phyloP scores from a whole-genome alignment of 2,888 invertebrate species.

The Nezara viridula region DNA sequence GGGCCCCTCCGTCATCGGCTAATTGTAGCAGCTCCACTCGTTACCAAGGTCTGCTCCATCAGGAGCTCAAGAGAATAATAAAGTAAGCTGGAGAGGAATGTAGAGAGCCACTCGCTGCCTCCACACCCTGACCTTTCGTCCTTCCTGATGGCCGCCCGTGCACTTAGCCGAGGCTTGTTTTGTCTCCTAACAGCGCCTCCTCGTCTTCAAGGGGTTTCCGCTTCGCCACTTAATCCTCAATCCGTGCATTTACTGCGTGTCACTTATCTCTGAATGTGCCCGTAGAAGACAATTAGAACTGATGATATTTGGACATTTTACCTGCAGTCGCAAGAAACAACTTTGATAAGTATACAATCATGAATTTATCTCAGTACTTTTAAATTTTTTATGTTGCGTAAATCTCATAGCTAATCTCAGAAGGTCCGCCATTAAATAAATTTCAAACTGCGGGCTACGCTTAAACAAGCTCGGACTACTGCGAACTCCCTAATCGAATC shows the following conservation, averaged over 20 bases:
- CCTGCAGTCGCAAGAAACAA: too few species aligned
- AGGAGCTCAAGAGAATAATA: not conserved
- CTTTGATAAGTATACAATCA: too few species aligned
- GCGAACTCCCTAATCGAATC: too few species aligned
- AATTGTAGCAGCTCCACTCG: not conserved
- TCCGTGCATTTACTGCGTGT: not conserved
- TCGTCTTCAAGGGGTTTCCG: not conserved
- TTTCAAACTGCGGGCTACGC: too few species aligned
- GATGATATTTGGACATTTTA: not conserved
- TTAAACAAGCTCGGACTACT: too few species aligned
- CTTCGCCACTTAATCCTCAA: too few species aligned
- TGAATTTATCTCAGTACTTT: too few species aligned
- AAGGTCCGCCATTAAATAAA: too few species aligned
- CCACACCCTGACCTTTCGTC: not conserved
- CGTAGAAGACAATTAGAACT: not conserved
- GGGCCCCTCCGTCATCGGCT: not conserved
- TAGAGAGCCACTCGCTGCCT: not conserved
- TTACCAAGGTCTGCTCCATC: not conserved
- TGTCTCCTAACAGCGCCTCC: not conserved
- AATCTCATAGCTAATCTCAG: too few species aligned
- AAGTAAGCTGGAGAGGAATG: not conserved
- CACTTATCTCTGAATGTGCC: too few species aligned
- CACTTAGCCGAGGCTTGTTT: not conserved
- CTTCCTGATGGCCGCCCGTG: not conserved
- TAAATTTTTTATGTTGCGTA: too few species aligned